Conservation (phyloP, 2,888 invertebrate genomes). For the Tyria jacobaeae region DNA sequence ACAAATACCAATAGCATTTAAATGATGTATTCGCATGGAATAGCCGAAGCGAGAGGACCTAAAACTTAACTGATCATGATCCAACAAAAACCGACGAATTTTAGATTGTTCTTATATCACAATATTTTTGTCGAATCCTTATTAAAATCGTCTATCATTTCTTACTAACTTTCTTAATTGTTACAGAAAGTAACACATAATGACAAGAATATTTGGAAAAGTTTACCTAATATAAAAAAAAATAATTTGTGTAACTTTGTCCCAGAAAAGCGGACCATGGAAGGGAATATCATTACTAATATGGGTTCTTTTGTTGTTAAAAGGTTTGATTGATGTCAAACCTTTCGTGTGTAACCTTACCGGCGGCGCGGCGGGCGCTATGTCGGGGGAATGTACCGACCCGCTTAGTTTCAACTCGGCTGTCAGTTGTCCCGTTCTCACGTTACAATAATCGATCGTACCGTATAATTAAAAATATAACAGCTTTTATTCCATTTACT, state of each 20-base stretch:
- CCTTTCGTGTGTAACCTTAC: slow-evolving; percentile 34
- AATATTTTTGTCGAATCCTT: too few relatives aligned
- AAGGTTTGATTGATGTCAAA: slow-evolving; percentile 38
- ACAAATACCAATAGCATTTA: too few relatives aligned
- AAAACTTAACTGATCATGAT: too few relatives aligned
- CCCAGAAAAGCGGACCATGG: not conserved
- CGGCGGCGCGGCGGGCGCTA: slow-evolving; percentile 14
- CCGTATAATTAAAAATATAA: slow-evolving; percentile 3
- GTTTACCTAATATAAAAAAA: too few relatives aligned
- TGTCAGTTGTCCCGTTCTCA: slow-evolving; percentile 17
- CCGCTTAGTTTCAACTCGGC: slow-evolving; percentile 48
- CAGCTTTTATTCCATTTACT: slow-evolving; percentile 20
- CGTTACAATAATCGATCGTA: slow-evolving; percentile 6
- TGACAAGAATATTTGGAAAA: too few relatives aligned
- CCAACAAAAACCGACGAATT: too few relatives aligned
- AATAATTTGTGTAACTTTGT: not conserved
- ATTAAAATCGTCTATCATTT: too few relatives aligned
- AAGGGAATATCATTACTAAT: not conserved
- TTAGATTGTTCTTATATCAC: too few relatives aligned
- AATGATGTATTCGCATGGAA: too few relatives aligned
- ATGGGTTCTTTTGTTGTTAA: slow-evolving; percentile 21
- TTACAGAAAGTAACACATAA: too few relatives aligned
- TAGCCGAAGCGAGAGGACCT: too few relatives aligned
- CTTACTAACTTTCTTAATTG: too few relatives aligned
- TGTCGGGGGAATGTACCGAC: slow-evolving; percentile 52